Evolutionary conservation across 2,888 invertebrate species (phyloP).

Genomic region (Nezara viridula): DNA sequence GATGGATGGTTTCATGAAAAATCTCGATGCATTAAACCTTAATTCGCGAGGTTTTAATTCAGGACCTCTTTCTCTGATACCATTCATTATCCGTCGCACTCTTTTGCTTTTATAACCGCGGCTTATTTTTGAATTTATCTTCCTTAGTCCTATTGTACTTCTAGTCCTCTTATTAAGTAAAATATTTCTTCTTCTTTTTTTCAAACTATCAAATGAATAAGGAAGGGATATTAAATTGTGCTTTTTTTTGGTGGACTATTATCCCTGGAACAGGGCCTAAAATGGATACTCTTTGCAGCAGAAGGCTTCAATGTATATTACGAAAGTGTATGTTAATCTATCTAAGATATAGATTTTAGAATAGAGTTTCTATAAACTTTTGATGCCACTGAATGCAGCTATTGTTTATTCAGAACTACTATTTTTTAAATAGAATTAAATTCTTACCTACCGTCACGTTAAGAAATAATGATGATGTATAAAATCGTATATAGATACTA

Average conservation of each 20-base stretch:
- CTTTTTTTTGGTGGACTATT: not conserved
- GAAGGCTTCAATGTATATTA: no score
- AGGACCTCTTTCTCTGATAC: not conserved
- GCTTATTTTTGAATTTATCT: constrained; percentile 47
- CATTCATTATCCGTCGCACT: constrained; percentile 3
- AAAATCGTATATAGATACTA: no score
- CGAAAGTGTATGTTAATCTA: no score
- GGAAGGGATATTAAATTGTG: not conserved
- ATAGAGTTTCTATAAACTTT: no score
- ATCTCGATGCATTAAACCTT: constrained; percentile 14
- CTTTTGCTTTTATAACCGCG: constrained; percentile 8
- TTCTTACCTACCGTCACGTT: no score
- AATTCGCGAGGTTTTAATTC: constrained; percentile 47
- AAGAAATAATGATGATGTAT: no score
- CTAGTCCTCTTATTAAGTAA: not conserved
- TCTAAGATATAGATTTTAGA: no score
- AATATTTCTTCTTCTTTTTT: not conserved
- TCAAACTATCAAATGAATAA: not conserved
- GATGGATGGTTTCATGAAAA: constrained; percentile 24
- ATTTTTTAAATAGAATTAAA: no score
- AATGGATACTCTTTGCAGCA: no score
- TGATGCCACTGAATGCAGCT: no score
- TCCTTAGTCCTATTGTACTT: constrained; percentile 16
- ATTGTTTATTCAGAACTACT: no score
- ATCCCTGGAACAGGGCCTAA: no score